phyloP scores from a whole-genome alignment of 1,140 invertebrate species.

The Onthophagus taurus region DNA sequence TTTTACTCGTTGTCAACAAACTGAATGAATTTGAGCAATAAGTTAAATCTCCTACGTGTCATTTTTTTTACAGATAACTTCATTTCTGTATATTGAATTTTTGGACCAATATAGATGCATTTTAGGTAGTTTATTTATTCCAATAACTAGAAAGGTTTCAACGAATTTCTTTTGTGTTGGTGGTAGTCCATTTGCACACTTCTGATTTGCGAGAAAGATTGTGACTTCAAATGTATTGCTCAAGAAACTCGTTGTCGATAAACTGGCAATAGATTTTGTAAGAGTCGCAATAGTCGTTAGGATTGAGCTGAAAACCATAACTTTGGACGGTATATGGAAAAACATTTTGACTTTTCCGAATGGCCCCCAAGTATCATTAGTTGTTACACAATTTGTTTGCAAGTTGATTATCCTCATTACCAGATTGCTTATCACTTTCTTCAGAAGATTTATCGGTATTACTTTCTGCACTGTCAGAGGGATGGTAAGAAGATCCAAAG shows the following conservation, averaged over 20 bases:
- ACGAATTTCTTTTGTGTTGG: neutral
- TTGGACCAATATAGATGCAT: conserved; percentile 1
- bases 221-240: conserved; percentile 4
- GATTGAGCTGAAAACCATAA: neutral
- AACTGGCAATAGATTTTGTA: conserved; percentile 1
- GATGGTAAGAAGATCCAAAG: neutral
- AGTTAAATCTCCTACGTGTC: conserved; percentile 2
- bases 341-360: neutral
- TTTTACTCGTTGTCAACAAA: neutral
- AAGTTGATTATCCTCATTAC: conserved; percentile 4
- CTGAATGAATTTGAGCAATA: conserved; percentile 2
- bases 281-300: neutral
- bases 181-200: neutral
- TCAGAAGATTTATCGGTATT: no score
- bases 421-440: conserved; percentile 6
- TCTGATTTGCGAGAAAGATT: neutral
- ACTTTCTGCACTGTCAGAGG: conserved; percentile 5
- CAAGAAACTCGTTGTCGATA: conserved; percentile 2
- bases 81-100: conserved; percentile 1
- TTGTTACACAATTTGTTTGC: no score
- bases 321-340: neutral
- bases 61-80: neutral
- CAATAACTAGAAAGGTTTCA: neutral
- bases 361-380: no score
- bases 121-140: conserved; percentile 4